phyloP scores from a whole-genome alignment of 92 coral and sea anemone genomes.

The Siderastrea radians region DNA sequence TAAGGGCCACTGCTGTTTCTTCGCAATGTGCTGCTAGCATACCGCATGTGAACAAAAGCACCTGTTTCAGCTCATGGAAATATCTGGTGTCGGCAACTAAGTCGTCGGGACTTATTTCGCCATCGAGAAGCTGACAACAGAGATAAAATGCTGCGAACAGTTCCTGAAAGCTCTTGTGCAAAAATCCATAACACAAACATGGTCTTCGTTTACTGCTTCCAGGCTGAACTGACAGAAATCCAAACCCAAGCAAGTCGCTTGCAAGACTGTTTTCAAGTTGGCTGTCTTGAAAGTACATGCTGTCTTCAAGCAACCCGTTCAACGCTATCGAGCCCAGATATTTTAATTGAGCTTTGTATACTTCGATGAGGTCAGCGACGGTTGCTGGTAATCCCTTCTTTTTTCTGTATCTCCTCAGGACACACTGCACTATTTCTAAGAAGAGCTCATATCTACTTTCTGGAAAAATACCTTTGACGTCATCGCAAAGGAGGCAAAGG shows the following conservation, averaged over 20 bases:
- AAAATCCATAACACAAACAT: background rate
- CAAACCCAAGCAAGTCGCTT: background rate
- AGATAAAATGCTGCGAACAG: conserved; percentile 36
- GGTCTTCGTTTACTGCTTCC: conserved; percentile 19
- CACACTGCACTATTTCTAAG: no score
- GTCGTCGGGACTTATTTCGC: background rate
- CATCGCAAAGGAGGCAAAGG: no score
- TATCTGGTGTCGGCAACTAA: background rate
- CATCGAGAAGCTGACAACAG: background rate
- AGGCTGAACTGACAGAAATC: no score
- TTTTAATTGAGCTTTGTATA: conserved; percentile 5
- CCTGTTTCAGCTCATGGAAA: background rate
- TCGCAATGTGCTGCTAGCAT: no score
- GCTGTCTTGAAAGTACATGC: conserved; percentile 14
- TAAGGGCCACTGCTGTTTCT: no score
- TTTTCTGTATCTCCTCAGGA: background rate
- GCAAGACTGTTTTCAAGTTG: background rate
- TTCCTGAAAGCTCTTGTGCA: conserved; percentile 3
- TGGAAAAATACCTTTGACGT: no score
- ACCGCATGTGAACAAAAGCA: no score
- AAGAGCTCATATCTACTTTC: no score
- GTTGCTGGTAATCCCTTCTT: background rate
- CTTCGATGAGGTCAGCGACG: background rate
- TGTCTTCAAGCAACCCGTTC: background rate
- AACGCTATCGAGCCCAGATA: background rate